Percentiles rank a stretch among this genome's conserved stretches.
phyloP scores from a whole-genome alignment of 2,888 invertebrate species.

The Andrena haemorrhoa region DNA sequence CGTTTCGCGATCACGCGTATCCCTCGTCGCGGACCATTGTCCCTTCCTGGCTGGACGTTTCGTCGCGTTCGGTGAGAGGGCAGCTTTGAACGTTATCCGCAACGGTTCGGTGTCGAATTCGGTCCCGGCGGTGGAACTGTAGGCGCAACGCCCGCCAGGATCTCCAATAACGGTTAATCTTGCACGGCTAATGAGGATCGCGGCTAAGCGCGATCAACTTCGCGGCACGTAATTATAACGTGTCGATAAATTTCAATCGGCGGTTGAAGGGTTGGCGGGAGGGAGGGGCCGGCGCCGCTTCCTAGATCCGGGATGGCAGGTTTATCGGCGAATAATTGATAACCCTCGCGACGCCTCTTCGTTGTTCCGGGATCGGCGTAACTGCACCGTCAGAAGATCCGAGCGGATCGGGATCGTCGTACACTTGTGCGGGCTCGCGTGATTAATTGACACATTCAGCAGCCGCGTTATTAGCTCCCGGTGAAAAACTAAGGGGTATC shows the following conservation, averaged over 20 bases:
- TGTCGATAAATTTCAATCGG: slow-evolving; percentile 82
- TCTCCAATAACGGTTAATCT: slow-evolving; percentile 19
- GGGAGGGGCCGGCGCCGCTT: slow-evolving; percentile 48
- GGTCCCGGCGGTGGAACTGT: too few species aligned
- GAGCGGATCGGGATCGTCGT: slow-evolving; percentile 23
- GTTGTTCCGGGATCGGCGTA: slow-evolving; percentile 39
- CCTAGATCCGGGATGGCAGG: slow-evolving; percentile 74
- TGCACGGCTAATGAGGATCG: slow-evolving; percentile 64
- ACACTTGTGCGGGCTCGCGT: slow-evolving; percentile 6
- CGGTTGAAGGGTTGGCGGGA: slow-evolving; percentile 26
- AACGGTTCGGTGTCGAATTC: too few species aligned
- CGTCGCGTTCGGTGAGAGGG: too few species aligned
- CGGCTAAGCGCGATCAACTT: slow-evolving; percentile 67
- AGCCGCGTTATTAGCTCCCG: slow-evolving; percentile 2
- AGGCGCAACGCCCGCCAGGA: background rate
- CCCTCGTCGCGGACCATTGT: background rate
- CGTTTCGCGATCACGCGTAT: background rate
- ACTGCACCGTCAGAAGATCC: slow-evolving; percentile 42
- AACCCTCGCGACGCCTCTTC: slow-evolving; percentile 63
- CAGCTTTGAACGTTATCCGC: background rate
- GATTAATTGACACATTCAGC: slow-evolving; percentile 40
- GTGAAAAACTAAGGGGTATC: slow-evolving; percentile 7
- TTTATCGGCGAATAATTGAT: slow-evolving; percentile 78
- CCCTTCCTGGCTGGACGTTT: background rate
- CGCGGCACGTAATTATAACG: slow-evolving; percentile 81